Percentiles rank a stretch among this genome's conserved stretches.
phyloP scores from a whole-genome alignment of 1,140 invertebrate genomes.

The Drosophila watanabei region DNA sequence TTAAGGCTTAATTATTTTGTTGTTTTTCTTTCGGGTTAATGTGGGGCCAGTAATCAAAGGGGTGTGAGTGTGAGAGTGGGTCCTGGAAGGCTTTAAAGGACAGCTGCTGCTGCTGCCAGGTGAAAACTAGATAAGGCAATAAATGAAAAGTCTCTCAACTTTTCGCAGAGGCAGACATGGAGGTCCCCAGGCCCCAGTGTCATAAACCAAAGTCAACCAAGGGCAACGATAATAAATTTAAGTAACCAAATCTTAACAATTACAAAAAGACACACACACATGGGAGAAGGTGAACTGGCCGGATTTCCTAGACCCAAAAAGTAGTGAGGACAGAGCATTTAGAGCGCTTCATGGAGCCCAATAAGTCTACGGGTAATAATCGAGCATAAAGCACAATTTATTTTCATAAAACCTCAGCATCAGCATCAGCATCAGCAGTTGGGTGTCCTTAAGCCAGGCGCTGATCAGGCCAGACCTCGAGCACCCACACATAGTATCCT shows the following conservation, averaged over 20 bases:
- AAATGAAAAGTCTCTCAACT: conserved; percentile 32
- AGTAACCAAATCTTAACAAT: conserved; percentile 84
- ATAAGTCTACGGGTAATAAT: conserved; percentile 85
- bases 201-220: conserved; percentile 41
- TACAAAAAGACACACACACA: conserved; percentile 48
- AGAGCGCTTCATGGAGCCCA: conserved; percentile 77
- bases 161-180: conserved; percentile 37
- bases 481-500: conserved; percentile 5
- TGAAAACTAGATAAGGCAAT: conserved; percentile 13
- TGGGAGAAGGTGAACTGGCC: conserved; percentile 14
- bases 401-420: conserved; percentile 82
- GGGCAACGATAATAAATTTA: conserved; percentile 74
- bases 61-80: not conserved
- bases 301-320: conserved; percentile 21
- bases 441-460: conserved; percentile 45
- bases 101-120: not conserved
- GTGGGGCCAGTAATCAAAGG: conserved; percentile 10
- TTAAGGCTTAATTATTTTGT: conserved; percentile 56
- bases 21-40: conserved; percentile 58
- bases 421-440: too few species aligned
- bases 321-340: conserved; percentile 53
- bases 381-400: conserved; percentile 85
- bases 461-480: conserved; percentile 57
- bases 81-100: not conserved
- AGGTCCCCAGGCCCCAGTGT: conserved; percentile 50